A percentile compares a stretch with the other conserved stretches of the same genome.
Evolutionary conservation across 2,888 invertebrate species (phyloP).

Genomic region (Aporophyla lueneburgensis): DNA sequence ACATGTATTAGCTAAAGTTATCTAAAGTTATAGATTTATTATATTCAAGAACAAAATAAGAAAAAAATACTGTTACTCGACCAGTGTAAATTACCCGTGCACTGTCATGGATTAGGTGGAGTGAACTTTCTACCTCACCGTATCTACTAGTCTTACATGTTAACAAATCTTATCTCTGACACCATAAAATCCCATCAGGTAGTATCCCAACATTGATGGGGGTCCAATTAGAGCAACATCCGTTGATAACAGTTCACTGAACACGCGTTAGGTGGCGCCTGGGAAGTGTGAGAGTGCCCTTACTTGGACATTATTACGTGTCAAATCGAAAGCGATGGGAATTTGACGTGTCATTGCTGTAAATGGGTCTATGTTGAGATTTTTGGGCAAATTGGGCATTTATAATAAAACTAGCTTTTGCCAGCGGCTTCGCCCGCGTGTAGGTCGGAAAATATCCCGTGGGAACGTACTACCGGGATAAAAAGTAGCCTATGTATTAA

Average conservation of each 20-base stretch:
- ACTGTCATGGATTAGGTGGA: background rate
- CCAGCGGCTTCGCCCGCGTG: too few species aligned
- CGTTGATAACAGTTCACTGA: conserved; percentile 76
- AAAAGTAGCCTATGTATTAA: too few species aligned
- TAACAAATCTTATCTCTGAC: conserved; percentile 64
- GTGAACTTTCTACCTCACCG: conserved; percentile 12
- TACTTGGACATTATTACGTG: conserved; percentile 60
- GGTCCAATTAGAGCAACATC: conserved; percentile 83
- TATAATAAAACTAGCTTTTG: too few species aligned
- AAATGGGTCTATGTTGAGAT: conserved; percentile 13
- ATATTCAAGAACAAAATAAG: background rate
- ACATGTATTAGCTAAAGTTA: too few species aligned
- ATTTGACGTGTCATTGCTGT: conserved; percentile 36
- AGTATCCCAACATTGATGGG: conserved; percentile 69
- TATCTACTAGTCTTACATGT: conserved; percentile 59
- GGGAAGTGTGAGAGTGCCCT: conserved; percentile 67
- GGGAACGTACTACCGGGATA: too few species aligned
- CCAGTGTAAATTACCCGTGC: background rate
- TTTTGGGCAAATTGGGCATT: conserved; percentile 13
- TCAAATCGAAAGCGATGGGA: conserved; percentile 48
- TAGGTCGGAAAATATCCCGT: too few species aligned
- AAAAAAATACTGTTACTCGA: background rate
- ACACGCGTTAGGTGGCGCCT: conserved; percentile 78
- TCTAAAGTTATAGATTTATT: too few species aligned
- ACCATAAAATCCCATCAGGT: conserved; percentile 61